Base-by-base conservation (phyloP, 1,140 invertebrate genomes). In the Bombus waltoni region DNA sequence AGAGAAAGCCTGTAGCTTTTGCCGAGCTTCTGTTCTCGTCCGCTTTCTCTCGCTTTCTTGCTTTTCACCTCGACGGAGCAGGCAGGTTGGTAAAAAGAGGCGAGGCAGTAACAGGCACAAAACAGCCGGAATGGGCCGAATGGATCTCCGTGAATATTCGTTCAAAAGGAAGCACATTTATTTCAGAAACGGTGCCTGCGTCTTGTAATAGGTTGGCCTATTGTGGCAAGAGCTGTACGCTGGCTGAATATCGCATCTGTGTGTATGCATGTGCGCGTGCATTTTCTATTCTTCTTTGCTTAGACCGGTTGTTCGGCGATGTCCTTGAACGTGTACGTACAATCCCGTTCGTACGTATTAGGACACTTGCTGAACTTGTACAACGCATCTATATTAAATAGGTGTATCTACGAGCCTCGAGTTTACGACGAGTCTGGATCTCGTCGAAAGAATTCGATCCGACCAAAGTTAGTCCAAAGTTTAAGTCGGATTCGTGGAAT, bases 181-280 rank as follows among this genome's bases (percentile, higher is more conserved):
- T 89, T 87, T 89, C 89, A 87, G 85, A 68, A 86, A 89, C 81
- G 76, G 75, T 86, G 85, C 72, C 87, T 85, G 83, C 85, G 79
- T 89, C 86, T 89, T 81, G 85, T 87, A 87, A 89, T 86, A 87
- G 77, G 65, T 73, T 71, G 77, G 44, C 75, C 82, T 59, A 85
- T 82, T 84, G 77, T 87, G 47, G 47, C 76, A n/a, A 76, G 13
- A 77, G 42, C 79, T 9, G n/a, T n/a, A 25, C 44, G 28, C 42
- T 32, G 18, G 8, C 44, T 66, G 62, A 81, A 85, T 79, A 79
- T 47, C 70, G 74, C 81, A 40, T 62, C 10, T 44, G 25, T 6
- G 72, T 25, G 10, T 4, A 11, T 15, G 42, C 5, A 25, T 10
- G 42, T 15, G 42, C 28, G 35, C 28, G 3, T 66, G 8, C 42